Base-by-base conservation (phyloP, 2,888 invertebrate species). In the Heliconius charithonia region DNA sequence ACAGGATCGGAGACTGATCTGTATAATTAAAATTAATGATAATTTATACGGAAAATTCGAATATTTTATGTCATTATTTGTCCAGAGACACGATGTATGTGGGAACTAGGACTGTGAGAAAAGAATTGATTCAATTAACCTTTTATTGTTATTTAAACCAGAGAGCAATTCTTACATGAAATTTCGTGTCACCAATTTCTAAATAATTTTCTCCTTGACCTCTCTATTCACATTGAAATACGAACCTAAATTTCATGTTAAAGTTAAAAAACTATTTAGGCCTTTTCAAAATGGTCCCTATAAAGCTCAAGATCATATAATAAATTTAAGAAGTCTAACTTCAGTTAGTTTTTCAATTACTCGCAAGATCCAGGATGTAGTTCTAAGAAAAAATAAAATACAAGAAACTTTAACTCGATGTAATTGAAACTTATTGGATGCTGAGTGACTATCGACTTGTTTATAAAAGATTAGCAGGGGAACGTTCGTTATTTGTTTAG, bases 401-500 rank as follows among this genome's bases (percentile, higher is more conserved):
- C 12, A n/a, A n/a, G 59, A 73, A 62, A 73, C 62, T 37, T 72
- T 73, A 73, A 73, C 62, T 73, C 62, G 32, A 62, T 73, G 29
- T 59, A 29, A 59, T 32, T 56, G 59, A 59, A 73, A 62, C 59
- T 62, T 73, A 25, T 73, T 62, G 27, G 51, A 71, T 29, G 71
- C 22, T 71, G 71, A 71, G 51, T 45, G 22, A 45, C 41, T 70
- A 45, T 69, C 67, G 41, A 70, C 29, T 51, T 29, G 29, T 51
- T 51, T 71, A 29, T 19, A 56, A 29, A 29, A 71, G 51, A 71
- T 51, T 29, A 51, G 19, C 27, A 56, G 29, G 0, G 45, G 7
- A 12, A 70, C 27, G 22, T 19, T 27, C 59, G n/a, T 59, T 59
- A 59, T 59, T 51, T 51, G 51, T 19, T 51, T 22, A 51, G 19